A percentile compares a stretch with the other conserved stretches of the same genome.
Evolutionary conservation across 2,888 invertebrate species (phyloP).

Genomic region (Nephrocerus scutellatus): DNA sequence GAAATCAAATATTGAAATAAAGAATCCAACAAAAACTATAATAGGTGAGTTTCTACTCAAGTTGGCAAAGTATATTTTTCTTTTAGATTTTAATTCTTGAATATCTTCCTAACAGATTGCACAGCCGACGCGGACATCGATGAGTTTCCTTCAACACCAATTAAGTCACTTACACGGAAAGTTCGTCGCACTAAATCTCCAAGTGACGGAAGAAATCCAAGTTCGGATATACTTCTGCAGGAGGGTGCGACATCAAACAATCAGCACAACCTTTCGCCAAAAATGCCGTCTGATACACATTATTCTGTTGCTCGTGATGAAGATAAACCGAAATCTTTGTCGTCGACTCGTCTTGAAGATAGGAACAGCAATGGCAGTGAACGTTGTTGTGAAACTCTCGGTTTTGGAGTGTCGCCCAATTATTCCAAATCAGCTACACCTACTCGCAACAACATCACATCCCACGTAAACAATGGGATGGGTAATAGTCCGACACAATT

Average conservation of each 20-base stretch:
- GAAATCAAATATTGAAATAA: too few relatives aligned
- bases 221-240: too few relatives aligned
- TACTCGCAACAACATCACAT: background rate
- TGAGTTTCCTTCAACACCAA: slow-evolving; percentile 38
- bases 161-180: slow-evolving; percentile 28
- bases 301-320: too few relatives aligned
- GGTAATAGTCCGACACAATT: slow-evolving; percentile 4
- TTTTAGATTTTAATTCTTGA: too few relatives aligned
- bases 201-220: slow-evolving; percentile 14
- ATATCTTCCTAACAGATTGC: slow-evolving; percentile 17
- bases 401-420: slow-evolving; percentile 33
- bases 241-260: too few relatives aligned
- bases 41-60: slow-evolving; percentile 17
- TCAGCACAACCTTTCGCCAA: too few relatives aligned
- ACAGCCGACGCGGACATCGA: slow-evolving; percentile 38
- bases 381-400: too few relatives aligned
- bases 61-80: too few relatives aligned
- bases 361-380: slow-evolving; percentile 24
- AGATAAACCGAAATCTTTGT: slow-evolving; percentile 27
- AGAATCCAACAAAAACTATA: too few relatives aligned
- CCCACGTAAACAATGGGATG: background rate
- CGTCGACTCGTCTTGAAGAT: slow-evolving; percentile 36
- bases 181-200: slow-evolving; percentile 35
- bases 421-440: slow-evolving; percentile 17
- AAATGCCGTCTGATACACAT: too few relatives aligned